A percentile compares a stretch with the other conserved stretches of the same genome.
Conservation (phyloP, 2,797 vertebrate species). For the Pyrocephalus nanus region DNA sequence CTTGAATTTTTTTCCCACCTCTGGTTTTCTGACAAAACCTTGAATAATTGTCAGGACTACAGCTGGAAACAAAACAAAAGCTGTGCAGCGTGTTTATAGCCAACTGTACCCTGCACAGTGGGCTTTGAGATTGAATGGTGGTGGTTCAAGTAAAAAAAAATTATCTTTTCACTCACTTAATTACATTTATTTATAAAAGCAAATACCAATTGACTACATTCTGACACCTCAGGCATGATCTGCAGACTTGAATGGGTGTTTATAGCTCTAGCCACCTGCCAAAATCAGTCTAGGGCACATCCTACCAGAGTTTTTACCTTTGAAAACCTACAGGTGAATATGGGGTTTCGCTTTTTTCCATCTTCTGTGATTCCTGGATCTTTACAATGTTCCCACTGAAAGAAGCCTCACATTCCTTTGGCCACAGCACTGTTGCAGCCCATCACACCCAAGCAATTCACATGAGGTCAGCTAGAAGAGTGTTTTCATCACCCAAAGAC, state of each 20-base stretch:
- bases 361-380: neutral
- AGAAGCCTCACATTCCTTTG: neutral
- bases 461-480: neutral
- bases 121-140: neutral
- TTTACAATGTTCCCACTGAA: neutral
- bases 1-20: neutral
- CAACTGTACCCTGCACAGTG: neutral
- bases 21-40: neutral
- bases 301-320: neutral
- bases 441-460: neutral
- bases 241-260: neutral
- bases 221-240: neutral
- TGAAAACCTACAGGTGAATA: neutral
- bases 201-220: neutral
- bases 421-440: neutral
- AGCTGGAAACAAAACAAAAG: neutral
- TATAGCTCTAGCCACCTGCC: neutral
- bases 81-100: neutral
- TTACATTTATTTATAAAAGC: neutral
- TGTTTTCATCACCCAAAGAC: neutral
- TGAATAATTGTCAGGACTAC: neutral
- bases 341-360: fast-evolving
- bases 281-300: neutral
- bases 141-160: neutral
- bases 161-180: neutral